Percentiles rank a stretch among this genome's conserved stretches.
phyloP scores from a whole-genome alignment of 2,888 invertebrate genomes.

The Drosophila neoperkinsi region DNA sequence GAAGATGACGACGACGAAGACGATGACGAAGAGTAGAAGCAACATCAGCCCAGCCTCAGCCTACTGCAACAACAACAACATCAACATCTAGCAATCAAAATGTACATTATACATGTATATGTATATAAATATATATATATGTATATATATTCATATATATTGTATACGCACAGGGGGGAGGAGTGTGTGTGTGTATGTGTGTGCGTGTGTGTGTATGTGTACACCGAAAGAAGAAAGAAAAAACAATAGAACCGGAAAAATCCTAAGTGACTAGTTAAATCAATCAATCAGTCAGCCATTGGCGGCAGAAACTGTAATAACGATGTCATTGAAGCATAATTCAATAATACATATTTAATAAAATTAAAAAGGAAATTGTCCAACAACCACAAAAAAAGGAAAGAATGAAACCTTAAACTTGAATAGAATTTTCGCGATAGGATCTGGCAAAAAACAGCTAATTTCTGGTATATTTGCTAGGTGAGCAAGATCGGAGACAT shows the following conservation, averaged over 20 bases:
- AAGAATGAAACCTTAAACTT: neutral
- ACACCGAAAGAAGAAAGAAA: neutral
- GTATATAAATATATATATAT: neutral
- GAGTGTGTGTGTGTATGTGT: constrained; percentile 1
- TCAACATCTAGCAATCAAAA: constrained; percentile 23
- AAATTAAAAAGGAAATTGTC: constrained; percentile 18
- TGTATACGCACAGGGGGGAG: neutral
- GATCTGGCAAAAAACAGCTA: neutral
- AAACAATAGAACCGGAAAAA: constrained; percentile 22
- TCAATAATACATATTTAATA: constrained; percentile 29
- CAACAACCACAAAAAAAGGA: neutral
- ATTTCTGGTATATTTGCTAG: neutral
- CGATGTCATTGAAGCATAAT: constrained; percentile 38
- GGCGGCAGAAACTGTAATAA: constrained; percentile 8
- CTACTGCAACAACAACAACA: neutral
- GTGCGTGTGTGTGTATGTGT: constrained; percentile 2
- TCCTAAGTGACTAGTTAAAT: neutral
- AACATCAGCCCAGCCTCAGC: constrained; percentile 10
- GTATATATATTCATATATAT: constrained; percentile 13
- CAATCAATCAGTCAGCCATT: constrained; percentile 1
- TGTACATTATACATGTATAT: constrained; percentile 32
- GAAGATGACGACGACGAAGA: constrained; percentile 64
- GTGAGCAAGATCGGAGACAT: neutral
- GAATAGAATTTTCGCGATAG: neutral
- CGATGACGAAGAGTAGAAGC: constrained; percentile 67